A percentile compares a stretch with the other conserved stretches of the same genome.
phyloP scores from a whole-genome alignment of 2,888 invertebrate species.

The Diarsia rubi region DNA sequence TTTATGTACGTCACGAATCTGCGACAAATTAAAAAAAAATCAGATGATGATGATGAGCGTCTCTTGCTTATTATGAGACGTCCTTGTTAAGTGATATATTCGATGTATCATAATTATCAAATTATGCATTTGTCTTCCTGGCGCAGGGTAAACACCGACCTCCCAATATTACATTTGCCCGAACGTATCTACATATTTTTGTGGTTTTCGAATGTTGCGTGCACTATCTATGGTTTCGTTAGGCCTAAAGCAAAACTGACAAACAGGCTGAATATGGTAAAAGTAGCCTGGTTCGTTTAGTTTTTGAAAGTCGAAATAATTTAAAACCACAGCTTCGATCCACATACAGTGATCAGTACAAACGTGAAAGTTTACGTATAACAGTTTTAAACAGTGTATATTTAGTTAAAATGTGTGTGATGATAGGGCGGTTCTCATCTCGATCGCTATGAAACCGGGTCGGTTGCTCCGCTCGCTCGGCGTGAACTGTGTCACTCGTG shows the following conservation, averaged over 20 bases:
- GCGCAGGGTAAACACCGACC: too few species aligned
- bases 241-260: neutral
- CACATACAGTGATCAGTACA: constrained; percentile 23
- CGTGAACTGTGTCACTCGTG: constrained; percentile 78
- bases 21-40: too few species aligned
- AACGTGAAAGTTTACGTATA: constrained; percentile 55
- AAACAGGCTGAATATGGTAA: neutral
- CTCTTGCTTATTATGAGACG: neutral
- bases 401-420: constrained; percentile 66
- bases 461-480: constrained; percentile 70
- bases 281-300: neutral
- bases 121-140: neutral
- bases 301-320: neutral
- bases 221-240: neutral
- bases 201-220: neutral
- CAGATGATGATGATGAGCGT: too few species aligned
- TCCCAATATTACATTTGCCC: neutral
- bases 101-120: neutral
- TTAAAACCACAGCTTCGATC: constrained; percentile 19
- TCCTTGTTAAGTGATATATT: neutral
- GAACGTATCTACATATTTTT: neutral
- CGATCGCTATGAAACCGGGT: constrained; percentile 68
- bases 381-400: constrained; percentile 65
- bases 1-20: too few species aligned
- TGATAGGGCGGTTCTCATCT: constrained; percentile 68